Evolutionary conservation across 2,888 invertebrate genomes (phyloP).

Genomic region (Nowickia ferox): DNA sequence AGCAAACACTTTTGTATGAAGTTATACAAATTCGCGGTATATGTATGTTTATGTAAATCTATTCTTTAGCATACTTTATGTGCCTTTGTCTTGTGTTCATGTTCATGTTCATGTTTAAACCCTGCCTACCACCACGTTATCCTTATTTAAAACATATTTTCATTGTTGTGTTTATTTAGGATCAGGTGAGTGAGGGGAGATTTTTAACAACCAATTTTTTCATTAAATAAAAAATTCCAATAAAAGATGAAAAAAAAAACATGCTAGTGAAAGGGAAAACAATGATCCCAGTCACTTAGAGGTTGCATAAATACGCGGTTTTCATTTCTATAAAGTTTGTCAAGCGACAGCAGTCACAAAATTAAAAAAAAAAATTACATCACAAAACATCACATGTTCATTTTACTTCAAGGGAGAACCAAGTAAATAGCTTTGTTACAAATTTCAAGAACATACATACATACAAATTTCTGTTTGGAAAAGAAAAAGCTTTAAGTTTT

Average conservation of each 20-base stretch:
- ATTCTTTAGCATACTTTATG: slow-evolving; percentile 46
- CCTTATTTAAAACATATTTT: slow-evolving; percentile 39
- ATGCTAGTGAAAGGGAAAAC: slow-evolving; percentile 56
- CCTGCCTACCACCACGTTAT: not conserved
- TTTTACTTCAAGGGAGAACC: slow-evolving; percentile 8
- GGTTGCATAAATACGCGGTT: slow-evolving; percentile 58
- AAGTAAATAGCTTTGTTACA: slow-evolving; percentile 2
- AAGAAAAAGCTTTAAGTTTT: slow-evolving; percentile 1
- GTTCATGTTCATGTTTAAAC: slow-evolving; percentile 54
- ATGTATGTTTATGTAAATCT: slow-evolving; percentile 39
- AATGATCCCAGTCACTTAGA: slow-evolving; percentile 53
- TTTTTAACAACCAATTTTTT: slow-evolving; percentile 48
- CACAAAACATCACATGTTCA: slow-evolving; percentile 1
- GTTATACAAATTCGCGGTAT: slow-evolving; percentile 62
- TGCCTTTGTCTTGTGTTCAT: slow-evolving; percentile 74
- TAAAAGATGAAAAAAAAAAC: not conserved
- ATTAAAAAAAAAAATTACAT: not conserved
- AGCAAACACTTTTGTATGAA: slow-evolving; percentile 52
- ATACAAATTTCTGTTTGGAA: not conserved
- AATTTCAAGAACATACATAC: slow-evolving; percentile 36
- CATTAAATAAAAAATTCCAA: slow-evolving; percentile 20
- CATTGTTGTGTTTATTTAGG: slow-evolving; percentile 80
- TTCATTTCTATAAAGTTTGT: slow-evolving; percentile 52
- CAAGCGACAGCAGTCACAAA: slow-evolving; percentile 10
- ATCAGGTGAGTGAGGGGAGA: slow-evolving; percentile 78